phyloP scores from a whole-genome alignment of 2,113 vertebrate species.

The Sinosuthora webbiana region DNA sequence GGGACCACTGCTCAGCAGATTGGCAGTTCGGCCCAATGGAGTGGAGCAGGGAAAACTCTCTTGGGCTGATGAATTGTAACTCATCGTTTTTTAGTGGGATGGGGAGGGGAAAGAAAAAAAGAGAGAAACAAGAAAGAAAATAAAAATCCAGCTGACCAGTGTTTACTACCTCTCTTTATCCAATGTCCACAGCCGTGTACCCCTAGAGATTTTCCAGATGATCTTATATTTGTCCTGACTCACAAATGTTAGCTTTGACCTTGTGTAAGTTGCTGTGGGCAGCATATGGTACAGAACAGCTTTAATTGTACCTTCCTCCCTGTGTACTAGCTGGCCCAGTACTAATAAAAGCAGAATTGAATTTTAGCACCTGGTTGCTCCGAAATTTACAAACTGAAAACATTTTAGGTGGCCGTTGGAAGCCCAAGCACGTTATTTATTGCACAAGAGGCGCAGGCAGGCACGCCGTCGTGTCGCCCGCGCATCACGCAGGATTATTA shows the following conservation, averaged over 20 bases:
- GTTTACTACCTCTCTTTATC: slow-evolving; percentile 35
- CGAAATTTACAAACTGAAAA: not conserved
- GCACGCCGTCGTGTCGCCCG: not conserved
- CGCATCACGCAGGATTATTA: not conserved
- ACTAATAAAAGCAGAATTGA: slow-evolving; percentile 56
- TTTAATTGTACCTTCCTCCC: slow-evolving; percentile 82
- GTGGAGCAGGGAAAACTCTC: slow-evolving; percentile 42
- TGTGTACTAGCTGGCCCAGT: slow-evolving; percentile 71
- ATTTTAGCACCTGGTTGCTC: not conserved
- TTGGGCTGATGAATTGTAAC: slow-evolving; percentile 36
- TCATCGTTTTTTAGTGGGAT: not conserved
- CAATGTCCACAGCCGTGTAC: slow-evolving; percentile 2
- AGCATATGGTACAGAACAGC: slow-evolving; percentile 82
- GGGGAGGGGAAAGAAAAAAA: not conserved
- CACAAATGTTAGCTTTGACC: slow-evolving; percentile 69
- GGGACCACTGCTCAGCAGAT: not conserved
- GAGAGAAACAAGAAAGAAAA: not conserved
- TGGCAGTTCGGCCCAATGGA: slow-evolving; percentile 58
- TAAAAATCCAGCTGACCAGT: slow-evolving; percentile 6
- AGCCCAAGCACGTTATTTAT: not conserved
- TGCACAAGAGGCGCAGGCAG: not conserved
- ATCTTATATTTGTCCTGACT: slow-evolving; percentile 76
- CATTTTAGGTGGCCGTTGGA: not conserved
- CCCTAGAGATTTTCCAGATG: slow-evolving; percentile 72
- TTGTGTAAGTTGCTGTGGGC: slow-evolving; percentile 73